A percentile compares a stretch with the other conserved stretches of the same genome.
Evolutionary conservation across 2,888 invertebrate genomes (phyloP).

Genomic region (Kryphioiulus occultus): DNA sequence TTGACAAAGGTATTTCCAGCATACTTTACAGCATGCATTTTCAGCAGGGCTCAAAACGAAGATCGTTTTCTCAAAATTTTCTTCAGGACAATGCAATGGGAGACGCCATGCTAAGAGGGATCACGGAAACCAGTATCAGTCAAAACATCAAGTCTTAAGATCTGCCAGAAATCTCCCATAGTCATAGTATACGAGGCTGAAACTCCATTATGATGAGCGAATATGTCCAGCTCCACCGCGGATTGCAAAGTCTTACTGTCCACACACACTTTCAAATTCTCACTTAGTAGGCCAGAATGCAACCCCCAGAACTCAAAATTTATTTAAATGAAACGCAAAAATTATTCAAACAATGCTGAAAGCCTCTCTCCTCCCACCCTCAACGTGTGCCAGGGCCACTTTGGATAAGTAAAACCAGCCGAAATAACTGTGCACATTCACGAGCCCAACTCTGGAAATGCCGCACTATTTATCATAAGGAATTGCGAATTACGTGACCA

Average conservation of each 20-base stretch:
- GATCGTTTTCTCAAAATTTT: background rate
- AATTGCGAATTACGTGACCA: constrained; percentile 39
- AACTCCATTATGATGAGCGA: background rate
- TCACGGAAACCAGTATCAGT: background rate
- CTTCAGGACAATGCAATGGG: background rate
- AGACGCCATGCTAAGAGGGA: background rate
- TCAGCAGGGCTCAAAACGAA: background rate
- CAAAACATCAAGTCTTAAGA: background rate
- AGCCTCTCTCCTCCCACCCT: background rate
- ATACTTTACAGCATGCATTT: too few species aligned
- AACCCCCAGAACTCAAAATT: background rate
- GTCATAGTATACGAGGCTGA: background rate
- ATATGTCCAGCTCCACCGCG: background rate
- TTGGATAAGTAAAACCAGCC: constrained; percentile 20
- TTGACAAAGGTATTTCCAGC: too few species aligned
- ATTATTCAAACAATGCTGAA: constrained; percentile 40
- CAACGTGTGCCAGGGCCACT: constrained; percentile 29
- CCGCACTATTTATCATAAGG: constrained; percentile 36
- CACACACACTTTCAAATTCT: background rate
- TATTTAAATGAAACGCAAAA: constrained; percentile 36
- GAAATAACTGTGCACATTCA: background rate
- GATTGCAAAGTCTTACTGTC: background rate
- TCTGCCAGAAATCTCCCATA: background rate
- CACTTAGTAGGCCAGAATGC: background rate
- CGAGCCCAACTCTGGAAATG: constrained; percentile 27